phyloP scores from a whole-genome alignment of 2,888 invertebrate species.

The Drosophila gaucha region DNA sequence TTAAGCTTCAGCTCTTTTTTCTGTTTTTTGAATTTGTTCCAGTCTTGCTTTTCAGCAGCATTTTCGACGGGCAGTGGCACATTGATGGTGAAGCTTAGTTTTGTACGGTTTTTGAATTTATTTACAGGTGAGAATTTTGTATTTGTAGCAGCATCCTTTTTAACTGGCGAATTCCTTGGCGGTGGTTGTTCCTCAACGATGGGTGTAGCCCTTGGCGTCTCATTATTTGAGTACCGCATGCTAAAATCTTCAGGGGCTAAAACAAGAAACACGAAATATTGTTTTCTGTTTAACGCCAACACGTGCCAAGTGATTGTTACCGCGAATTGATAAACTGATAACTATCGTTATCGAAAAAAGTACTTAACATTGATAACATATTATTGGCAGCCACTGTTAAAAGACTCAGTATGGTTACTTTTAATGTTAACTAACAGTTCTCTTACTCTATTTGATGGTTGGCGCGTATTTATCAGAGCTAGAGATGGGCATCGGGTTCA shows the following conservation, averaged over 20 bases:
- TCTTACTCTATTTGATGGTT: no score
- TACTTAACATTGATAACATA: not conserved
- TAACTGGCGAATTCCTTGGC: not conserved
- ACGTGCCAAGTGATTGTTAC: slow-evolving; percentile 35
- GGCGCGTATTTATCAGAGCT: no score
- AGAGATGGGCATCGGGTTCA: no score
- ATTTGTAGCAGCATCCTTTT: not conserved
- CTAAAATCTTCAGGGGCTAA: not conserved
- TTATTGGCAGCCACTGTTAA: no score
- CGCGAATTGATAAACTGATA: not conserved
- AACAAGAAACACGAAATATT: not conserved
- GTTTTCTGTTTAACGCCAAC: slow-evolving; percentile 29
- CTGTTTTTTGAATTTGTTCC: slow-evolving; percentile 91
- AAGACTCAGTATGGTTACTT: no score
- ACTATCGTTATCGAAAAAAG: not conserved
- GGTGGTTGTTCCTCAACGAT: not conserved
- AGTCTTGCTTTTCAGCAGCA: slow-evolving; percentile 87
- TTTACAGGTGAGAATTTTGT: not conserved
- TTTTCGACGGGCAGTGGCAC: not conserved
- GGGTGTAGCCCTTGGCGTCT: not conserved
- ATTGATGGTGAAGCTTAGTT: slow-evolving; percentile 7
- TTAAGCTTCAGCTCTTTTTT: slow-evolving; percentile 89
- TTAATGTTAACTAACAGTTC: not conserved
- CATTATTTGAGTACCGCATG: slow-evolving; percentile 17
- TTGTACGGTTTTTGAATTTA: slow-evolving; percentile 21